Evolutionary conservation across 2,888 invertebrate species (phyloP).

Genomic region (Galerucella calmariensis): DNA sequence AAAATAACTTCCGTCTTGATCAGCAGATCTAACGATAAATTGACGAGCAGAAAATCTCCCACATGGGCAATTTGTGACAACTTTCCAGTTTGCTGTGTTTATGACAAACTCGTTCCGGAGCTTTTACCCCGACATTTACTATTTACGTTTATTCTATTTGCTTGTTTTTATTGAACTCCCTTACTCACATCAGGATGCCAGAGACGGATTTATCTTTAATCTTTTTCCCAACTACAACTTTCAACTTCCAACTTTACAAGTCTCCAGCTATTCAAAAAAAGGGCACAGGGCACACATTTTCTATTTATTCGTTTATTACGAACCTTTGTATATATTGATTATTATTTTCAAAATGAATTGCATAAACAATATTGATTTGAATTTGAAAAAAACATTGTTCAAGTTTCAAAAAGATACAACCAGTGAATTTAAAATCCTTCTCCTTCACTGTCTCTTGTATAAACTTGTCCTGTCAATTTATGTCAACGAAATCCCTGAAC

Average conservation of each 20-base stretch:
- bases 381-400: no score
- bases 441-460: background rate
- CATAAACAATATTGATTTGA: no score
- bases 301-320: no score
- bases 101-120: conserved; percentile 22
- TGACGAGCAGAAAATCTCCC: conserved; percentile 23
- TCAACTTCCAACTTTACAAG: background rate
- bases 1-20: background rate
- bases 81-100: conserved; percentile 8
- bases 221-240: background rate
- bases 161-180: background rate
- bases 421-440: background rate
- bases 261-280: no score
- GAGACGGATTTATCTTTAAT: background rate
- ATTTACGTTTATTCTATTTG: conserved; percentile 21
- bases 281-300: no score
- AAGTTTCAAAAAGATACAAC: no score
- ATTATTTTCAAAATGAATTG: no score
- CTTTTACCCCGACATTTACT: conserved; percentile 24
- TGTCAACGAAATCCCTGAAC: conserved; percentile 19
- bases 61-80: conserved; percentile 8
- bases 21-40: conserved; percentile 9
- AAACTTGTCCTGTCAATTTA: conserved; percentile 6
- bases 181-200: background rate
- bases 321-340: no score